Base-by-base conservation (phyloP, 1,140 invertebrate species). In the Ceratosolen solmsi region DNA sequence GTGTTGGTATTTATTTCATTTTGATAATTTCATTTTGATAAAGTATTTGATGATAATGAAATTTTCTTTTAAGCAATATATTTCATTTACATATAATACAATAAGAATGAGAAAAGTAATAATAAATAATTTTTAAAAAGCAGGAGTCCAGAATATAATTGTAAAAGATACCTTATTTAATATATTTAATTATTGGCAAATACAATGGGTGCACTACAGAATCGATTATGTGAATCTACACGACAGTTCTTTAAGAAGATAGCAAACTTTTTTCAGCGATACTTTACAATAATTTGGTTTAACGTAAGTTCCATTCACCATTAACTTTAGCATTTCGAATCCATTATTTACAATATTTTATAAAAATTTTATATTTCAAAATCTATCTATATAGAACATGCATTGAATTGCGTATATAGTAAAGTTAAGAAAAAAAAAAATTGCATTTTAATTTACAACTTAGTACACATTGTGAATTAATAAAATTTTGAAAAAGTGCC, bases 271-370 rank as follows among this genome's bases (percentile, higher is more conserved):
- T 83, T 89, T 83, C 85, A 76, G 36, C 60, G 30, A 79, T 86
- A 68, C 86, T 79, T 85, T 82, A 84, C 60, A 84, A 76, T 82
- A 76, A 54, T 87, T 60, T 88, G 79, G 79, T 82, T 83, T 82
- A 83, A 81, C 84, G 89, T 90, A 89, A 90, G 89, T 90, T 86
- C 46, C 33, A 82, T 17, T 76, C 71, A 75, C 38, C 15, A 82
- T 56, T 54, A 30, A 38, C 58, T 58, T n/a, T 46, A 46, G 13
- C 13, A 46, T 46, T 54, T 54, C 3, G 5, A 17, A 22, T 54
- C 17, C 5, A 54, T 54, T 15, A 54, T 54, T 54, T 17, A 54
- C 9, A 54, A 54, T 54, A 22, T 46, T 46, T 46, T n/a, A n/a
- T n/a, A n/a, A n/a, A n/a, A n/a, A n/a, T n/a, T n/a, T n/a, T n/a